phyloP scores from a whole-genome alignment of 2,888 invertebrate genomes.

The Lasioglossum pauxillum region DNA sequence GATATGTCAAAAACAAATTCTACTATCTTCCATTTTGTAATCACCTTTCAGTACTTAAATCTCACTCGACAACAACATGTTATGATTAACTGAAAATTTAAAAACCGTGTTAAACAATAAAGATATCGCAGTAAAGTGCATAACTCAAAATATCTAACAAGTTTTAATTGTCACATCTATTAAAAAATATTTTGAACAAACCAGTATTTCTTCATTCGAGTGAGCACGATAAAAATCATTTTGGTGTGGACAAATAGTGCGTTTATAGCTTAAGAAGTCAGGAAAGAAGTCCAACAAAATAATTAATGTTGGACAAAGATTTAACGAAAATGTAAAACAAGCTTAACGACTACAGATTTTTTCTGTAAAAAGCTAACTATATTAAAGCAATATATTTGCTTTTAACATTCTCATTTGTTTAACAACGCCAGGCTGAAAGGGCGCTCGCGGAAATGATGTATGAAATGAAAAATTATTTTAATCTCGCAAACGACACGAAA shows the following conservation, averaged over 20 bases:
- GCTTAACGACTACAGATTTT: background rate
- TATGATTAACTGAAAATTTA: background rate
- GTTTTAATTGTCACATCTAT: background rate
- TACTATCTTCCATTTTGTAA: no score
- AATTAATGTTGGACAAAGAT: background rate
- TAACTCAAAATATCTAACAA: no score
- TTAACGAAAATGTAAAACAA: background rate
- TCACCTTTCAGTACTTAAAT: no score
- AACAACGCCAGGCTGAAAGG: no score
- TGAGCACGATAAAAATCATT: background rate
- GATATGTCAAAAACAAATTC: no score
- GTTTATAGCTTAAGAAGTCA: background rate
- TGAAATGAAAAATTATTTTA: slow-evolving; percentile 14
- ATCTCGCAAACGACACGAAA: background rate
- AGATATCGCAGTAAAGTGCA: background rate
- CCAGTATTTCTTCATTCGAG: background rate
- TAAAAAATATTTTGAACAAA: background rate
- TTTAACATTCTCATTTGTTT: background rate
- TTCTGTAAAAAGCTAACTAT: background rate
- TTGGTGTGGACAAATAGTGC: no score
- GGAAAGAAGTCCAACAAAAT: background rate
- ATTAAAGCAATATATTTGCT: background rate
- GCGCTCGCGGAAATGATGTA: background rate
- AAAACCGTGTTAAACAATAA: background rate
- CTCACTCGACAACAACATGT: no score